phyloP scores from a whole-genome alignment of 2,797 vertebrate genomes.

The Alcedo atthis region DNA sequence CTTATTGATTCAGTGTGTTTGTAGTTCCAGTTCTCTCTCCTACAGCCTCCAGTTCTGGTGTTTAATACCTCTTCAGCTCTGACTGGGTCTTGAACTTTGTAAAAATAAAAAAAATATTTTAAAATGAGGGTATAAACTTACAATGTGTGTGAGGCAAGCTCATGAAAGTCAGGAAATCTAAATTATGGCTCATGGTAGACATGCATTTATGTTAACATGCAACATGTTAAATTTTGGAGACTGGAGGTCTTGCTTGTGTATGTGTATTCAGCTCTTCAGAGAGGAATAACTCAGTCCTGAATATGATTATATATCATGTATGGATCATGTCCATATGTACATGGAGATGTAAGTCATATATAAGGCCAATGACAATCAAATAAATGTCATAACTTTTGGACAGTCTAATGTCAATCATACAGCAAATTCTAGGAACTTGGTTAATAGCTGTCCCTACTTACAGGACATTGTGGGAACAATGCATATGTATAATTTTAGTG shows the following conservation, averaged over 20 bases:
- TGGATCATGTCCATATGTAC: too few species aligned
- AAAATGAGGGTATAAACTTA: neutral
- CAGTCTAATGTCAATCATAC: neutral
- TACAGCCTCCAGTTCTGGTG: neutral
- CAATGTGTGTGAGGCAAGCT: neutral
- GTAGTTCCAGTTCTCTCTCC: neutral
- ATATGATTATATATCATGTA: neutral
- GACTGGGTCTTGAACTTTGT: neutral
- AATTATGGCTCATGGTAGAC: neutral
- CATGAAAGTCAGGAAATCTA: neutral
- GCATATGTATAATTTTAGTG: neutral
- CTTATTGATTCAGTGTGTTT: neutral
- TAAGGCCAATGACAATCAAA: neutral
- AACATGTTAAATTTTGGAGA: neutral
- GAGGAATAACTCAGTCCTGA: neutral
- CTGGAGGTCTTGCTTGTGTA: neutral
- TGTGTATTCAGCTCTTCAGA: neutral
- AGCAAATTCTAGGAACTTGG: neutral
- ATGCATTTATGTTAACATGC: rapidly evolving
- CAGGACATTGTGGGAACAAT: neutral
- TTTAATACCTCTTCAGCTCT: neutral
- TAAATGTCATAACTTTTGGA: neutral
- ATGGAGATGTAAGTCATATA: neutral
- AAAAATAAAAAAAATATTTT: neutral
- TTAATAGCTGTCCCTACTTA: neutral